These are phyloP conservation scores for Pungitius pungitius DNA, from an alignment of 2,113 vertebrate genomes.

Conservation along the genomic window DNA sequence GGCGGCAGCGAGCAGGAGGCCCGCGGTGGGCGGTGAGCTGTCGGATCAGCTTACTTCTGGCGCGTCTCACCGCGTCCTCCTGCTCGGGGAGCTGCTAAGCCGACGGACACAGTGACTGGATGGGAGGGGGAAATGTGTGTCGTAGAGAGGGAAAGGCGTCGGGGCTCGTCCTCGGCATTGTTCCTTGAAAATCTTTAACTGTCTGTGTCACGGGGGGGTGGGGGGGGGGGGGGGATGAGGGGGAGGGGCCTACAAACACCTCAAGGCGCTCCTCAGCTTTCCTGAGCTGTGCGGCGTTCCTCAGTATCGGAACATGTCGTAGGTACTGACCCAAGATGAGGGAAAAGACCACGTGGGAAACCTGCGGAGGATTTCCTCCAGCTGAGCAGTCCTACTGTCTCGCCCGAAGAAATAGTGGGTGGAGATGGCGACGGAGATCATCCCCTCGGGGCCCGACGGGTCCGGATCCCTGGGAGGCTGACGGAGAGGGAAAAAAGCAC, in stretches of 20 bases:
- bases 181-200: slow-evolving; percentile 19
- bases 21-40: slow-evolving; percentile 12
- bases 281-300: not conserved
- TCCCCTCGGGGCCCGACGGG: slow-evolving; percentile 78
- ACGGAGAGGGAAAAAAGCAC: not conserved
- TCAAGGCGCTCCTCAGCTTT: slow-evolving; percentile 13
- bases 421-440: slow-evolving; percentile 89
- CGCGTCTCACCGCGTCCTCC: slow-evolving; percentile 23
- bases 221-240: too few species aligned
- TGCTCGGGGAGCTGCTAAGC: slow-evolving; percentile 54
- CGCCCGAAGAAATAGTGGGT: slow-evolving; percentile 91
- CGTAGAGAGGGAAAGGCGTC: not conserved
- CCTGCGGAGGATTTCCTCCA: slow-evolving; percentile 80
- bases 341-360: slow-evolving; percentile 91
- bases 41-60: slow-evolving; percentile 30
- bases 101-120: slow-evolving; percentile 72
- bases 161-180: slow-evolving; percentile 7
- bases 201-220: not conserved
- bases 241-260: not conserved
- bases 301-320: slow-evolving; percentile 87
- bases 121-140: slow-evolving; percentile 6
- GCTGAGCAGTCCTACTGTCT: slow-evolving; percentile 84
- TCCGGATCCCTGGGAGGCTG: slow-evolving; percentile 79
- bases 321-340: slow-evolving; percentile 94
- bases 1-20: slow-evolving; percentile 36